Conservation (phyloP, 2,113 vertebrate genomes). For the Bothrops jararaca region DNA sequence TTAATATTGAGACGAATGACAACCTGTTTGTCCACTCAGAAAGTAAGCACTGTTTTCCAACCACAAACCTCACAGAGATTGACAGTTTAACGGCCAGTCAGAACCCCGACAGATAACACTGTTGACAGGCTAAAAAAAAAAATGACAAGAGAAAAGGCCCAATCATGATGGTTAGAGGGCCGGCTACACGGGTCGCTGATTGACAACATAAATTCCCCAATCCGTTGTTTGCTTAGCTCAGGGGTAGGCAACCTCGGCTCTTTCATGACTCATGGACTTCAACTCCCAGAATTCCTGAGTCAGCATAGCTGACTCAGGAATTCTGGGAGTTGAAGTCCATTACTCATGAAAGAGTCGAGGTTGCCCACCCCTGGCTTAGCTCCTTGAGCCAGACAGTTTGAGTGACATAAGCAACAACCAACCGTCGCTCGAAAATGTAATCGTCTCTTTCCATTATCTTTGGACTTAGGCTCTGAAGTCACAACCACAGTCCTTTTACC, state of each 20-base stretch:
- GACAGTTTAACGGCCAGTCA: rapidly evolving
- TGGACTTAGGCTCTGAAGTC: not conserved
- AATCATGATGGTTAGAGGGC: rapidly evolving
- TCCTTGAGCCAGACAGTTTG: not conserved
- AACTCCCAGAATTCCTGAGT: too few species aligned
- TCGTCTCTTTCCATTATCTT: slow-evolving; percentile 8
- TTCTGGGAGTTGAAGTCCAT: too few species aligned
- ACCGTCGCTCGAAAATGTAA: rapidly evolving
- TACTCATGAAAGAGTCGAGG: too few species aligned
- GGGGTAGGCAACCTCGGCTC: too few species aligned
- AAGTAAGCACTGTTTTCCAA: rapidly evolving
- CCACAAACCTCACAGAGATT: rapidly evolving
- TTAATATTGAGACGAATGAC: not conserved
- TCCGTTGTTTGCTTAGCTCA: rapidly evolving
- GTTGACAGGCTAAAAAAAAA: rapidly evolving
- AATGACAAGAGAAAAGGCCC: rapidly evolving
- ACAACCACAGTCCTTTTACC: not conserved
- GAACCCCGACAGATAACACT: not conserved
- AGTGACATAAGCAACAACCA: not conserved
- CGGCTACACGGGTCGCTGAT: rapidly evolving
- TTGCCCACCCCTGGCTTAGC: rapidly evolving
- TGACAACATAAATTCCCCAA: rapidly evolving
- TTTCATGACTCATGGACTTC: too few species aligned
- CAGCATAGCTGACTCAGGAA: too few species aligned
- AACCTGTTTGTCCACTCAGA: not conserved